Percentiles rank a stretch among this genome's conserved stretches.
phyloP scores from a whole-genome alignment of 2,797 vertebrate species.

The Meriones psammophilus region DNA sequence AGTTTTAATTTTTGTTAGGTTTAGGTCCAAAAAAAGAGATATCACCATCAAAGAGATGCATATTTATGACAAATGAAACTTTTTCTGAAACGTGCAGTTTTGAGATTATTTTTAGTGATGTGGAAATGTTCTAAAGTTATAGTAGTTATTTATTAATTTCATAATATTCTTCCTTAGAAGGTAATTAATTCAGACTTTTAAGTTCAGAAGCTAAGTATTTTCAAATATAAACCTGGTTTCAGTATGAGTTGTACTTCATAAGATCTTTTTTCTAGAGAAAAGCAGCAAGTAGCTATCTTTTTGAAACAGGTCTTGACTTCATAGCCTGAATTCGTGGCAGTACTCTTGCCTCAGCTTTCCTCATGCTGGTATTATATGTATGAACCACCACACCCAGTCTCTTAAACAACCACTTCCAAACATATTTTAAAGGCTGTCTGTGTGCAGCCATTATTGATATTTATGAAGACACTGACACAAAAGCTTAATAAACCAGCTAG shows the following conservation, averaged over 20 bases:
- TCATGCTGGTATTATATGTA: not conserved
- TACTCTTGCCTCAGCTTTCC: not conserved
- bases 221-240: slow-evolving; percentile 33
- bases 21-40: slow-evolving; percentile 51
- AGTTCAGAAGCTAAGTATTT: slow-evolving; percentile 29
- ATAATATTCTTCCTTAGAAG: slow-evolving; percentile 24
- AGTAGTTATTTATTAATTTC: slow-evolving; percentile 37
- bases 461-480: slow-evolving; percentile 35
- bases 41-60: not conserved
- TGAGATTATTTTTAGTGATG: slow-evolving; percentile 67
- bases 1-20: slow-evolving; percentile 41
- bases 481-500: slow-evolving; percentile 53
- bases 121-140: not conserved
- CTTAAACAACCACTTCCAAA: slow-evolving; percentile 38
- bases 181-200: slow-evolving; percentile 48
- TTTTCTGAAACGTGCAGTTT: slow-evolving; percentile 50
- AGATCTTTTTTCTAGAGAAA: slow-evolving; percentile 49
- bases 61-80: slow-evolving; percentile 10
- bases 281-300: slow-evolving; percentile 29
- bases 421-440: slow-evolving; percentile 17
- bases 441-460: not conserved
- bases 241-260: slow-evolving; percentile 36
- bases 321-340: not conserved
- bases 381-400: not conserved
- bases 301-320: not conserved